Evolutionary conservation across 1,140 invertebrate species (phyloP), one percentile per base, ranked within the genome.

Genomic region (Thaumatotibia leucotreta): DNA sequence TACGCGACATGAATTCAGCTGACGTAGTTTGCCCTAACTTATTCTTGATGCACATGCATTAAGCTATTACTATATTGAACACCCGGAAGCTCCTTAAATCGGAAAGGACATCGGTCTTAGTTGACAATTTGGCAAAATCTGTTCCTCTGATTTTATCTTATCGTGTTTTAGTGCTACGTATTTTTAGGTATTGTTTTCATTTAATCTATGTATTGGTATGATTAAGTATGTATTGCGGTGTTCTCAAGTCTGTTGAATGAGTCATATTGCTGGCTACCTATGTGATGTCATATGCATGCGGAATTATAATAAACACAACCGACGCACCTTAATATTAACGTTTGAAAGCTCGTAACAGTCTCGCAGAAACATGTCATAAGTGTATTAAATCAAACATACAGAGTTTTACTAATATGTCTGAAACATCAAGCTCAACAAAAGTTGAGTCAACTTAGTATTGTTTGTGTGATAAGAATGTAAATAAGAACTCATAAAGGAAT

Each of bases 231-330:
- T 58, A 27, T 58, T 27, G 52, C 11, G 74, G 66, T 76, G 70
- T 73, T 73, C 66, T 66, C 65, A 70, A 75, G 68, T 73, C 66
- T 54, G 64, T 31, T 14, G 6, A 75, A 80, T 89, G 85, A 89
- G 27, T 89, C 87, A 89, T 79, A 73, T 76, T 77, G 66, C 76
- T 79, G 74, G 75, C 73, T 79, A 45, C 39, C 39, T 45, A 83
- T 87, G 83, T 89, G 85, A 88, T 88, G 84, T 89, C 85, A 88
- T 88, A 63, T 80, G 82, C 73, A 84, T 80, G 74, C 67, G 79
- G 74, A 74, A 82, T 79, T 69, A 69, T 82, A 81, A 83, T 84
- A 84, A 84, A 80, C 73, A 78, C 75, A 74, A 68, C 67, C 68
- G 71, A 73, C 67, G 69, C 49, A 62, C 50, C 61, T 58, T 27